Conservation (phyloP, 2,113 vertebrate species). For the Labrus mixtus region DNA sequence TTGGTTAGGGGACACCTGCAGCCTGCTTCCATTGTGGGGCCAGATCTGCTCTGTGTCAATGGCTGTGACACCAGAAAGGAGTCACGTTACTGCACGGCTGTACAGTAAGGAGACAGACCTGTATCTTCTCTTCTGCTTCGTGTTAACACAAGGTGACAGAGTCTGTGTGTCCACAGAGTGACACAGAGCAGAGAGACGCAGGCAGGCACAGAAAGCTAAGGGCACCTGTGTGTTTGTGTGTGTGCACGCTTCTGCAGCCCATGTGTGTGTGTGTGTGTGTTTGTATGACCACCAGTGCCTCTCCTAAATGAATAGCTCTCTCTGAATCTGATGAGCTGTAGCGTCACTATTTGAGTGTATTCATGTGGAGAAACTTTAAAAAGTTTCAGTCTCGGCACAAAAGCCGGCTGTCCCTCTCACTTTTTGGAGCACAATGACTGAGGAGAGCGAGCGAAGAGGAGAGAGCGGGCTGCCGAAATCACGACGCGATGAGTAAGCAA, state of each 20-base stretch:
- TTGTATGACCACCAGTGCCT: constrained; percentile 9
- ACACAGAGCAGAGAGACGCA: constrained; percentile 39
- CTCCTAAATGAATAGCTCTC: constrained; percentile 62
- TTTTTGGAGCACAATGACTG: constrained; percentile 79
- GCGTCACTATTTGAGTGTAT: constrained; percentile 74
- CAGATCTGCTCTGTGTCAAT: constrained; percentile 59
- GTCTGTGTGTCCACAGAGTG: constrained; percentile 46
- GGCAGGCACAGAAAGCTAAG: background rate
- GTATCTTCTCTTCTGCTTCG: constrained; percentile 31
- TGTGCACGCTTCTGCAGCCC: constrained; percentile 26
- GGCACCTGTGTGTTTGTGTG: constrained; percentile 36
- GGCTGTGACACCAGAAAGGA: constrained; percentile 63
- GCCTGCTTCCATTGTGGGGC: constrained; percentile 44
- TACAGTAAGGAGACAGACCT: constrained; percentile 33
- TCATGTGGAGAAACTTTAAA: constrained; percentile 81
- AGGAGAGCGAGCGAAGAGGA: constrained; percentile 41
- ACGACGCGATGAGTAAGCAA: constrained; percentile 55
- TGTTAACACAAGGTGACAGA: constrained; percentile 61
- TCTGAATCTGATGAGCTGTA: constrained; percentile 71
- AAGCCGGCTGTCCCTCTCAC: constrained; percentile 78
- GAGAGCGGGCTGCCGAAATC: constrained; percentile 29
- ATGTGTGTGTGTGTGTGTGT: constrained; percentile 34
- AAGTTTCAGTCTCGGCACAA: constrained; percentile 78
- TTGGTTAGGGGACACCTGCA: constrained; percentile 43
- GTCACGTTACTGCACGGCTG: constrained; percentile 15